Evolutionary conservation across 2,888 invertebrate species (phyloP).

Genomic region (Eulithis testata): DNA sequence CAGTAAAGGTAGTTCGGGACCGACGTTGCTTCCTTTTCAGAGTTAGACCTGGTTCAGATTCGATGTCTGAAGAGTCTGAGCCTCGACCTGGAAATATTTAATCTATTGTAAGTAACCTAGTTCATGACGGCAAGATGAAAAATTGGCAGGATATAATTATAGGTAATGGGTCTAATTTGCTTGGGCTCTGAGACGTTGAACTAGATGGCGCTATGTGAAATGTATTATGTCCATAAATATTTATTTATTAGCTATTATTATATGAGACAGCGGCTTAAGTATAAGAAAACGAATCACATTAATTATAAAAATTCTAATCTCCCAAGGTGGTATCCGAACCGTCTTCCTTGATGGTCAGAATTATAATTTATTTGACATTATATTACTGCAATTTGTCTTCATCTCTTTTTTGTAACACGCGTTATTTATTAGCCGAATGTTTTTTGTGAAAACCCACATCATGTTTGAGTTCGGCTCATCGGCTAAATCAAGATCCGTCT

Average conservation of each 20-base stretch:
- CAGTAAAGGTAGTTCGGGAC: conserved; percentile 97
- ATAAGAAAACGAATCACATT: conserved; percentile 34
- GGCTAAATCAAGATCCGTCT: conserved; percentile 74
- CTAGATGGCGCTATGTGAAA: too few species aligned
- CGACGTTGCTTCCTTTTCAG: conserved; percentile 95
- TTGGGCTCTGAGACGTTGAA: too few species aligned
- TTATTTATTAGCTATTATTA: not conserved
- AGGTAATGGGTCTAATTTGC: too few species aligned
- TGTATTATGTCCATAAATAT: too few species aligned
- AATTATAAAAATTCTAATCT: conserved; percentile 40
- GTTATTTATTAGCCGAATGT: conserved; percentile 73
- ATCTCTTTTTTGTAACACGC: conserved; percentile 73
- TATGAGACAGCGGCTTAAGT: conserved; percentile 7
- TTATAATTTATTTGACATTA: conserved; percentile 67
- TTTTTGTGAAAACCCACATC: conserved; percentile 80
- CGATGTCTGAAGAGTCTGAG: conserved; percentile 89
- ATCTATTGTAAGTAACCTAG: not conserved
- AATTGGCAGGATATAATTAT: too few species aligned
- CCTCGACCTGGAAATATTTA: conserved; percentile 66
- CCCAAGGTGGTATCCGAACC: conserved; percentile 41
- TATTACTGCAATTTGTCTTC: conserved; percentile 77
- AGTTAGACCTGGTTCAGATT: conserved; percentile 95
- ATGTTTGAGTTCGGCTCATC: conserved; percentile 75
- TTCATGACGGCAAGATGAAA: not conserved
- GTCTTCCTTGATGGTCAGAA: conserved; percentile 44